Conservation (phyloP, 2,888 invertebrate genomes). For the Chymomyza caudatula region DNA sequence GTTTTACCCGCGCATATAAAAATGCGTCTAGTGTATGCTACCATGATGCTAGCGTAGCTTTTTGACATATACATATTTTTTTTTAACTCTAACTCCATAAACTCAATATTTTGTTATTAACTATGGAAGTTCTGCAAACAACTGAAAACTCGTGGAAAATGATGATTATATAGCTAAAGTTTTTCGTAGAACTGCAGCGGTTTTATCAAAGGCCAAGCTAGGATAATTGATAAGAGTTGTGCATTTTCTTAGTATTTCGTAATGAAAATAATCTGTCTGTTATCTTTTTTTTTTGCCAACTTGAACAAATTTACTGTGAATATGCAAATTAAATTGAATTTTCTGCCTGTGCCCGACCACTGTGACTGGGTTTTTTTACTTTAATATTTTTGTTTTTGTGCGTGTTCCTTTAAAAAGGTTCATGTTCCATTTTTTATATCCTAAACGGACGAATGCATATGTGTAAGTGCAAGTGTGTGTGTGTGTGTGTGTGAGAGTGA, state of each 20-base stretch:
- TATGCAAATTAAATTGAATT: neutral
- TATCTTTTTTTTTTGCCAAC: neutral
- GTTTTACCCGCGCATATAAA: no score
- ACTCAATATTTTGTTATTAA: no score
- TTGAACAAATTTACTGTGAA: neutral
- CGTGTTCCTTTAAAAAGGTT: slow-evolving; percentile 23
- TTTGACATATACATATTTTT: no score
- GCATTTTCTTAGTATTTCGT: neutral
- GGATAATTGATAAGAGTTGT: neutral
- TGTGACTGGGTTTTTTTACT: neutral
- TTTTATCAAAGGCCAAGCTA: neutral
- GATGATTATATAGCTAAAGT: no score
- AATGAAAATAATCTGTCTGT: neutral
- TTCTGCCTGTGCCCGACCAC: neutral
- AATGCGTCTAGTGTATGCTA: no score
- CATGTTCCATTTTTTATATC: neutral
- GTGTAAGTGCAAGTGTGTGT: slow-evolving; percentile 8
- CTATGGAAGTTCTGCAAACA: no score
- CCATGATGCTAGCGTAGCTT: no score
- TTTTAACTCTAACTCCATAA: no score
- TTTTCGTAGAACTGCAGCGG: neutral
- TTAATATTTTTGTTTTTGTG: neutral
- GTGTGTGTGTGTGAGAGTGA: slow-evolving; percentile 30
- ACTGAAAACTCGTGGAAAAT: no score
- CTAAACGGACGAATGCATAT: neutral